Percentiles rank a stretch among this genome's conserved stretches.
These are phyloP conservation scores for Gymnocephalus cernua DNA, from an alignment of 2,113 vertebrate species.

Conservation along the genomic window DNA sequence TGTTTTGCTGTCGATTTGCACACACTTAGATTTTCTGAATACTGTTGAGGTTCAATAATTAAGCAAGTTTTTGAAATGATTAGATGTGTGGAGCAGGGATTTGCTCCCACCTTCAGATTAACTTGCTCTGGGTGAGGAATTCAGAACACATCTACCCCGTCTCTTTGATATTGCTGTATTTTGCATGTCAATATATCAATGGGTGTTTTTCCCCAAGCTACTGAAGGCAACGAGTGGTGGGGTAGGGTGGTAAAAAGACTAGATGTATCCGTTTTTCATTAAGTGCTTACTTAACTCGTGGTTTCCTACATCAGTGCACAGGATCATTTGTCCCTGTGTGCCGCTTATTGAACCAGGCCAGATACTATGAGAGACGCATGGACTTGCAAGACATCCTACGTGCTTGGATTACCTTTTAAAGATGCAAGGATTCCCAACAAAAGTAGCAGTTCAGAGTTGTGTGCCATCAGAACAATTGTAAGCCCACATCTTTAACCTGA, in stretches of 20 bases:
- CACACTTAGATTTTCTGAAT: slow-evolving; percentile 28
- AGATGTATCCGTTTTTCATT: slow-evolving; percentile 39
- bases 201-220: slow-evolving; percentile 52
- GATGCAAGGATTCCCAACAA: slow-evolving; percentile 37
- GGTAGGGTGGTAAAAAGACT: slow-evolving; percentile 32
- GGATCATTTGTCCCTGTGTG: slow-evolving; percentile 8
- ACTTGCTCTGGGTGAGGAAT: slow-evolving; percentile 36
- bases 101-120: slow-evolving; percentile 31
- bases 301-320: slow-evolving; percentile 36
- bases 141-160: slow-evolving; percentile 46
- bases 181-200: slow-evolving; percentile 73
- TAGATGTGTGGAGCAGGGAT: slow-evolving; percentile 14
- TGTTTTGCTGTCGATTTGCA: slow-evolving; percentile 50
- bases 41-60: slow-evolving; percentile 23
- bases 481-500: slow-evolving; percentile 36
- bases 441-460: slow-evolving; percentile 54
- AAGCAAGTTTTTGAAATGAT: slow-evolving; percentile 49
- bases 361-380: slow-evolving; percentile 26
- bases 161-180: slow-evolving; percentile 72
- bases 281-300: slow-evolving; percentile 33
- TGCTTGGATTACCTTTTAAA: slow-evolving; percentile 34
- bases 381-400: slow-evolving; percentile 33
- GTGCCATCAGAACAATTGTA: slow-evolving; percentile 54
- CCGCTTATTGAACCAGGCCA: slow-evolving; percentile 49
- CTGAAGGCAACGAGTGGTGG: slow-evolving; percentile 50